Conservation (phyloP, 64 coral and sea anemone genomes). For the Stichodactyla mertensii region DNA sequence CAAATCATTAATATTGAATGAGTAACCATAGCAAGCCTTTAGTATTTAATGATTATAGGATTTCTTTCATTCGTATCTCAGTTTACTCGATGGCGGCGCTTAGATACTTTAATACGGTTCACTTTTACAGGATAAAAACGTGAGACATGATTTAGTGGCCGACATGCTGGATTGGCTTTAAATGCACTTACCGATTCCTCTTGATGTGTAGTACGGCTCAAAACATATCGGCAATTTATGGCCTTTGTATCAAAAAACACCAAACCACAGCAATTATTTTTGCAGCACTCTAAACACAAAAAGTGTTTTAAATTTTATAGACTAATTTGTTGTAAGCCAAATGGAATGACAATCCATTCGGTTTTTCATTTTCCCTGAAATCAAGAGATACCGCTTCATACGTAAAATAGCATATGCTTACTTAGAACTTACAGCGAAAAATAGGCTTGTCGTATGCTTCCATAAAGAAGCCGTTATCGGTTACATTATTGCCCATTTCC, state of each 20-base stretch:
- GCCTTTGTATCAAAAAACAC: background rate
- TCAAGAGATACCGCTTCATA: no score
- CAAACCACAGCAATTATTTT: slow-evolving; percentile 3
- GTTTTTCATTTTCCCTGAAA: background rate
- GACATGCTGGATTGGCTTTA: background rate
- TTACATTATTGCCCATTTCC: no score
- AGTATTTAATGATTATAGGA: slow-evolving; percentile 1
- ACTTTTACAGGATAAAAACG: background rate
- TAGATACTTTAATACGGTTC: background rate
- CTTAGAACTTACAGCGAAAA: no score
- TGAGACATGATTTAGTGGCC: background rate
- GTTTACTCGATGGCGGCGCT: background rate
- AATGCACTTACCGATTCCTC: background rate
- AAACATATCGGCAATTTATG: background rate
- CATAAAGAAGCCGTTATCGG: no score
- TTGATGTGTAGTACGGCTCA: background rate
- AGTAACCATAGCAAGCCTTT: background rate
- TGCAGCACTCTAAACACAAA: background rate
- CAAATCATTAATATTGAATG: background rate
- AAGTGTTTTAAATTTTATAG: background rate
- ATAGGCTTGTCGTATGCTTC: no score
- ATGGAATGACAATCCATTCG: background rate
- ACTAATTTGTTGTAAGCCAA: background rate
- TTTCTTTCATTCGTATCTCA: background rate
- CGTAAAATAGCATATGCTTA: no score